Base-by-base conservation (phyloP, 2,113 vertebrate genomes). In the Pycnonotus jocosus region DNA sequence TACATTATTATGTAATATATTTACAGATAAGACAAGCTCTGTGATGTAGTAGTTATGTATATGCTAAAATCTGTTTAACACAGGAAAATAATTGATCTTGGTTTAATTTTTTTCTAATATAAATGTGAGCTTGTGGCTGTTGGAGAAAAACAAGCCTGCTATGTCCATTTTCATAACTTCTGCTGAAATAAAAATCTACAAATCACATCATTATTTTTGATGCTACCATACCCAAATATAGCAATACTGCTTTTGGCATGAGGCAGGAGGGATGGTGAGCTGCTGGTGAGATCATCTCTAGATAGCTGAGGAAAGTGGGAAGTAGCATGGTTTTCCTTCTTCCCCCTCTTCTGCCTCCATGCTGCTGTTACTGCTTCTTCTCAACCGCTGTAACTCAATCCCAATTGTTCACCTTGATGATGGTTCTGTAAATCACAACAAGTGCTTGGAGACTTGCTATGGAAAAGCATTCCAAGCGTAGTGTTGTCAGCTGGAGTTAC, bases 71-170 rank as follows among this genome's bases (percentile, higher is more conserved):
- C 35, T 86, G 8, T 83, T 94, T 30, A 61, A 21, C 35, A 44
- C 33, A 62, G 56, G 56, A 58, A 44, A 82, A 83, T 1, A 78
- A 47, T n/a, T 64, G 6, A 58, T 56, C 38, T 53, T 27, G 5
- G 7, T 66, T 92, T 77, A 54, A 47, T 5, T 66, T 88, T 81
- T 83, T 70, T 73, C 42, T 86, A 24, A 45, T 90, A 8, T 1
- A 70, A 73, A 58, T 83, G 30, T 0, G 0, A 70, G 2, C 10
- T 30, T 0, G 0, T 70, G n/a, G 11, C 54, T 58, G 7, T 53
- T 76, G 31, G 25, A 79, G 22, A 24, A 73, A 83, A 78, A 35
- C 5, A 71, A 44, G 5, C 12, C 62, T 53, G 4, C 70, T 86
- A 71, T 42, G 4, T 88, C 60, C 50, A 12, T 54, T 25, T 8